Evolutionary conservation across 2,888 invertebrate species (phyloP).

Genomic region (Spatulosminthurus flaviceps): DNA sequence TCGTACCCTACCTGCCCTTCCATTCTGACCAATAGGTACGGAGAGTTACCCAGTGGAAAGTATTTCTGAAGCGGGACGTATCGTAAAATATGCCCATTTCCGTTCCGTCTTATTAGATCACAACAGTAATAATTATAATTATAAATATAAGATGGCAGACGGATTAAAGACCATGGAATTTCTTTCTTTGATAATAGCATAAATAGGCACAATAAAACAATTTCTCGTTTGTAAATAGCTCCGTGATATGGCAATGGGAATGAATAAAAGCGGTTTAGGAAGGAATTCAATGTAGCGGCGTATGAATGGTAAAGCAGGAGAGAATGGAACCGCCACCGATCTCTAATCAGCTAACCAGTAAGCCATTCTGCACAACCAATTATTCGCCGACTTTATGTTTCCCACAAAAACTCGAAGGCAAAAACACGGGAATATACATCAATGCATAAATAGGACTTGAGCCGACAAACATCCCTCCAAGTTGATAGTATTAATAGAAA

Average conservation of each 20-base stretch:
- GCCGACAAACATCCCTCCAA: not conserved
- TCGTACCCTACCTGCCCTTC: no score
- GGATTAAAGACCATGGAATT: not conserved
- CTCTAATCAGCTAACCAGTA: constrained; percentile 5
- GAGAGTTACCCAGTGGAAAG: no score
- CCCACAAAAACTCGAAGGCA: not conserved
- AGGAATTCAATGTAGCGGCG: constrained; percentile 38
- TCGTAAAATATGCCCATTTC: no score
- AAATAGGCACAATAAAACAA: constrained; percentile 34
- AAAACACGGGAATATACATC: not conserved
- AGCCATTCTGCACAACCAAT: constrained; percentile 2
- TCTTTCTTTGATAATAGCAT: not conserved
- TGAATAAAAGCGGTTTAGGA: constrained; percentile 39
- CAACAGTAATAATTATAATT: no score
- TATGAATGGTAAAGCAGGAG: constrained; percentile 29
- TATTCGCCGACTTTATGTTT: not conserved
- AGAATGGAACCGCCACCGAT: not conserved
- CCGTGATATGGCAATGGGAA: constrained; percentile 37
- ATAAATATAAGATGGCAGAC: no score
- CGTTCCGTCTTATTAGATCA: no score
- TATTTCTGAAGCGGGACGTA: no score
- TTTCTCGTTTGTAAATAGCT: constrained; percentile 32
- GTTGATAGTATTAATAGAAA: not conserved
- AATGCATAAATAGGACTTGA: not conserved
- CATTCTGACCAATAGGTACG: no score